Base-by-base conservation (phyloP, 2,797 vertebrate genomes). In the Cephalopachus bancanus region DNA sequence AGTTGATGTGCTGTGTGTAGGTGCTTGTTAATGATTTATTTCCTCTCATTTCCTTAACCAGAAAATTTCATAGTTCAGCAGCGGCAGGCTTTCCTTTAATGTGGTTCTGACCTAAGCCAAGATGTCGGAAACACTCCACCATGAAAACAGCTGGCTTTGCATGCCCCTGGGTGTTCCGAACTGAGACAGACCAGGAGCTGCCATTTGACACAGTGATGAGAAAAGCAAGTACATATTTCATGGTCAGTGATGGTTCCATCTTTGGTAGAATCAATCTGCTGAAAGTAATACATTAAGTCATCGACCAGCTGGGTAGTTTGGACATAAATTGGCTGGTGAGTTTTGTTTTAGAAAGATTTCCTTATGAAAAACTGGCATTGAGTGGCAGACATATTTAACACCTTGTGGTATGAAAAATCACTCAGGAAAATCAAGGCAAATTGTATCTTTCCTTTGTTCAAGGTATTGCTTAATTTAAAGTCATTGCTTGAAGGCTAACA, bases 21-120 rank as follows among this genome's bases (percentile, higher is more conserved):
- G 76, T 97, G 95, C 93, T 91, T 59, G 86, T 97, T 97, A 97
- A 97, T 83, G 91, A 91, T 91, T 94, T 78, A 92, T 95, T 96
- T 98, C 85, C 94, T 97, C 83, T 86, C 55, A 86, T 96, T 95
- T 97, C 79, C 93, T 98, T 97, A 89, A 90, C 83, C 94, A 94
- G 95, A 93, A 96, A 97, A 97, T 96, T 72, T 86, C 94, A 44
- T 74, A 91, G 65, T 84, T 97, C 81, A 96, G 71, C 62, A 53
- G 49, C 24, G 24, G 74, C 60, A 88, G 95, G 44, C 60, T 93
- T 94, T 96, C 96, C 91, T 83, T 91, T 76, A 93, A 94, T n/a
- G 9, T 84, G 72, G 72, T 76, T 75, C 74, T 87, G 79, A 81
- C 96, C 74, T 92, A 78, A 93, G 80, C 80, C 91, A 86, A 86